Percentiles rank a stretch among this genome's conserved stretches.
Conservation (phyloP, 92 coral and sea anemone genomes). For the Phenganax stokvisi region DNA sequence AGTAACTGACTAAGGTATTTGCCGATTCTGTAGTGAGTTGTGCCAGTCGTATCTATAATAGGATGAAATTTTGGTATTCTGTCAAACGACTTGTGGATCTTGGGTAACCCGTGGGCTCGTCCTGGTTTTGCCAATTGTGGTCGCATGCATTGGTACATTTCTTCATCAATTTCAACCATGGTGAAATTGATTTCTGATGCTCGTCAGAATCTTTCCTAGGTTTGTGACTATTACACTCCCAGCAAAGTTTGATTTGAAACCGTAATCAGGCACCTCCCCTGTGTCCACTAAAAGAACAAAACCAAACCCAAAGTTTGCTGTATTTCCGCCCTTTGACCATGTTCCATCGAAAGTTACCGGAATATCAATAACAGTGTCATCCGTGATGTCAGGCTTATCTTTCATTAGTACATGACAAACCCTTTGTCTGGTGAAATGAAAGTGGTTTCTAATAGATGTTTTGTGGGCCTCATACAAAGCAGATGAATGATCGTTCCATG, state of each 20-base stretch:
- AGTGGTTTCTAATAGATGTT: too few relatives aligned
- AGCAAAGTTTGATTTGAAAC: slow-evolving; percentile 41
- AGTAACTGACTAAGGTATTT: neutral
- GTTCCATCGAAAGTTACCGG: slow-evolving; percentile 45
- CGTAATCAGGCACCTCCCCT: slow-evolving; percentile 38
- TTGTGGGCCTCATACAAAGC: slow-evolving; percentile 40
- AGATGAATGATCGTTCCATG: slow-evolving; percentile 34
- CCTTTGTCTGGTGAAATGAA: neutral
- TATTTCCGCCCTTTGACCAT: slow-evolving; percentile 45
- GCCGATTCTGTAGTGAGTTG: too few relatives aligned
- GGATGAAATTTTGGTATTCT: too few relatives aligned
- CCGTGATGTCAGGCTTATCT: slow-evolving; percentile 6
- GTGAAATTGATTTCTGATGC: neutral
- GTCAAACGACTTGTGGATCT: slow-evolving; percentile 20
- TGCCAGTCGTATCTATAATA: too few relatives aligned
- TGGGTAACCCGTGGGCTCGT: slow-evolving; percentile 48
- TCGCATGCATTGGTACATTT: slow-evolving; percentile 3
- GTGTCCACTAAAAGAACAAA: slow-evolving; percentile 44
- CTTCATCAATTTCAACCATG: slow-evolving; percentile 15
- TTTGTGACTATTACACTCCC: slow-evolving; percentile 24
- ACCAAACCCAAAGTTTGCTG: slow-evolving; percentile 45
- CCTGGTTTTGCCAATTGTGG: slow-evolving; percentile 35
- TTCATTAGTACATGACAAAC: slow-evolving; percentile 23
- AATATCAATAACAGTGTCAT: slow-evolving; percentile 31
- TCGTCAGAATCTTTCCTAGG: slow-evolving; percentile 22